Percentiles rank a stretch among this genome's conserved stretches.
Conservation (phyloP, 2,113 vertebrate genomes). For the Coptodon rendalli region DNA sequence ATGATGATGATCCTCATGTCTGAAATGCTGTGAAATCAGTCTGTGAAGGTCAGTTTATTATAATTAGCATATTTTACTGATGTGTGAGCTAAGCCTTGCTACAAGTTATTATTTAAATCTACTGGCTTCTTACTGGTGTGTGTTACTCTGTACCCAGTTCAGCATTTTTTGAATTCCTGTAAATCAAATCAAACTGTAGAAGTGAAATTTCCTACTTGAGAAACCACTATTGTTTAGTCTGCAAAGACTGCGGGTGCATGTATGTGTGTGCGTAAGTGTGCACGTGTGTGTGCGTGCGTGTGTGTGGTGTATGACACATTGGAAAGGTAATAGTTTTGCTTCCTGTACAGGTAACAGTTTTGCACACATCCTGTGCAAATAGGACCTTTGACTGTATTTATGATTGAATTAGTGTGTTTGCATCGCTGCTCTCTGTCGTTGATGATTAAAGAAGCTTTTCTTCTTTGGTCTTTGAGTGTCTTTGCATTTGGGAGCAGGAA, state of each 20-base stretch:
- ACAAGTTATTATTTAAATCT: not conserved
- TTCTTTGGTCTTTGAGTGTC: not conserved
- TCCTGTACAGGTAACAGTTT: not conserved
- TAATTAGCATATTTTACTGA: not conserved
- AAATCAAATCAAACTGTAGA: not conserved
- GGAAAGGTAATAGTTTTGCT: not conserved
- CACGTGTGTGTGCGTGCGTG: too few species aligned
- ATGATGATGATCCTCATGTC: accelerated
- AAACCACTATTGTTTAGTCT: not conserved
- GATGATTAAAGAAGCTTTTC: not conserved
- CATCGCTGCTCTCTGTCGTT: not conserved
- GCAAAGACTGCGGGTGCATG: not conserved
- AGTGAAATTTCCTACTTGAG: not conserved
- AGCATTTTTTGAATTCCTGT: not conserved
- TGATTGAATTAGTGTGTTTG: not conserved
- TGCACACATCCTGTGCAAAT: not conserved
- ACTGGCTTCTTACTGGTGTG: not conserved
- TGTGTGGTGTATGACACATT: not conserved
- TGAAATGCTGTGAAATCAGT: not conserved
- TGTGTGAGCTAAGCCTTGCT: not conserved
- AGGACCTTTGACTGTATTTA: not conserved
- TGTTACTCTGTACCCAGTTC: not conserved
- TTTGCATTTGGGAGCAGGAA: conserved; percentile 10
- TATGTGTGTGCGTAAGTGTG: not conserved
- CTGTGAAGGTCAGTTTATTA: not conserved